Evolutionary conservation across 2,888 invertebrate species (phyloP).

Genomic region (Coecobrya sp.): DNA sequence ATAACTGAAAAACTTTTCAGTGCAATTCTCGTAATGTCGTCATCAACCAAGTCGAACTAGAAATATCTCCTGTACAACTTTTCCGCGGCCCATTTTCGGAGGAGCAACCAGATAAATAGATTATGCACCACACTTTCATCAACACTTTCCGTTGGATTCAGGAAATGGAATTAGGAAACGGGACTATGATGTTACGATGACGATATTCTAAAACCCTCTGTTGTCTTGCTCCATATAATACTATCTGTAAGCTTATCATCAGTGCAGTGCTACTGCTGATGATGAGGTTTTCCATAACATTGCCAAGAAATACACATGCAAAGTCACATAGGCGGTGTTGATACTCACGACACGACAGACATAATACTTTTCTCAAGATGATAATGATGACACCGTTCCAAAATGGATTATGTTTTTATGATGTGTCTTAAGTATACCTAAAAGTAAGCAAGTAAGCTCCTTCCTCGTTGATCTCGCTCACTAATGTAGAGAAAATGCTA

Average conservation of each 20-base stretch:
- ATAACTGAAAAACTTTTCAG: too few species aligned
- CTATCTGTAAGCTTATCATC: not conserved
- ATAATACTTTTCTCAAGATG: not conserved
- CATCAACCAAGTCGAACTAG: too few species aligned
- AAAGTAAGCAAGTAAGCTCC: not conserved
- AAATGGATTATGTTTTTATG: constrained; percentile 56
- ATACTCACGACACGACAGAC: not conserved
- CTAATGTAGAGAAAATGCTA: constrained; percentile 8
- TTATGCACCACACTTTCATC: not conserved
- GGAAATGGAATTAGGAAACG: constrained; percentile 67
- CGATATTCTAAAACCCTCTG: not conserved
- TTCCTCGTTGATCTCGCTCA: constrained; percentile 32
- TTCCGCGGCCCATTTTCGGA: not conserved
- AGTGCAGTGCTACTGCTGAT: constrained; percentile 6
- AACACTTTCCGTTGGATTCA: constrained; percentile 31
- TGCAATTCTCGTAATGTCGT: too few species aligned
- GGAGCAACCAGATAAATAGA: not conserved
- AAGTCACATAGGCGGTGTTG: constrained; percentile 11
- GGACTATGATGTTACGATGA: constrained; percentile 49
- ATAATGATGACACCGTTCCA: constrained; percentile 62
- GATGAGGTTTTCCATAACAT: constrained; percentile 40
- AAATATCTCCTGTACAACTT: too few species aligned
- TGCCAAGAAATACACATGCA: constrained; percentile 66
- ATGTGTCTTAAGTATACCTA: not conserved
- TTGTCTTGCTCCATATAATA: constrained; percentile 2